Evolutionary conservation across 2,113 vertebrate species (phyloP).

Genomic region (Ptilonorhynchus violaceus): DNA sequence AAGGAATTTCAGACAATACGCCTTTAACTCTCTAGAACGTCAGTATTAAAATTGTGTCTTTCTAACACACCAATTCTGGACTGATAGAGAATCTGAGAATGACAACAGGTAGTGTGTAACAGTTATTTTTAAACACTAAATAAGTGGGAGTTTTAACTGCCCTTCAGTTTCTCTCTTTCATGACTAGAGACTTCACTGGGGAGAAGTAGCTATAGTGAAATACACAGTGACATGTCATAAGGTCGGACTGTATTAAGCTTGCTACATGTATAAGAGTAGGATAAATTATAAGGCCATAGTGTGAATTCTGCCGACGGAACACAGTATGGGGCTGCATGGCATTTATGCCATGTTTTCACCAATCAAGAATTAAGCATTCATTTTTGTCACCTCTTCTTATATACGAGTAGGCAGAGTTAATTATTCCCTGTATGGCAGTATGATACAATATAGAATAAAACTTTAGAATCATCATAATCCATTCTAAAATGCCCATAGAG

Average conservation of each 20-base stretch:
- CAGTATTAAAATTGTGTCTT: background rate
- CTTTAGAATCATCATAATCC: background rate
- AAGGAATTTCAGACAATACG: background rate
- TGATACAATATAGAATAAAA: background rate
- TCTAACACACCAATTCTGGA: background rate
- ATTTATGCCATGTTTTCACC: background rate
- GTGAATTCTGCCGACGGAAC: background rate
- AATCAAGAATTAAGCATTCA: background rate
- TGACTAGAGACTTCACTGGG: background rate
- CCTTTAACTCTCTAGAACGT: background rate
- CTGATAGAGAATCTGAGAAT: background rate
- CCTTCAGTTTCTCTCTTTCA: background rate
- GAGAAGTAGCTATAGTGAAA: background rate
- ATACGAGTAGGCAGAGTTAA: background rate
- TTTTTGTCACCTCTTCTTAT: background rate
- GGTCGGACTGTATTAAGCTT: background rate
- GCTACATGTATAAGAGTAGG: background rate
- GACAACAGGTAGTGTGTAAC: background rate
- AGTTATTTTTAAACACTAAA: background rate
- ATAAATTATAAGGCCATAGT: background rate
- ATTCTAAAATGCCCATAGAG: background rate
- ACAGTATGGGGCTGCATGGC: background rate
- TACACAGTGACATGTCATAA: background rate
- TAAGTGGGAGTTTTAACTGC: background rate
- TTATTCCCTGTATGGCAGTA: background rate